Percentiles rank a stretch among this genome's conserved stretches.
phyloP scores from a whole-genome alignment of 2,797 vertebrate species.

The Orestias chungarensis region DNA sequence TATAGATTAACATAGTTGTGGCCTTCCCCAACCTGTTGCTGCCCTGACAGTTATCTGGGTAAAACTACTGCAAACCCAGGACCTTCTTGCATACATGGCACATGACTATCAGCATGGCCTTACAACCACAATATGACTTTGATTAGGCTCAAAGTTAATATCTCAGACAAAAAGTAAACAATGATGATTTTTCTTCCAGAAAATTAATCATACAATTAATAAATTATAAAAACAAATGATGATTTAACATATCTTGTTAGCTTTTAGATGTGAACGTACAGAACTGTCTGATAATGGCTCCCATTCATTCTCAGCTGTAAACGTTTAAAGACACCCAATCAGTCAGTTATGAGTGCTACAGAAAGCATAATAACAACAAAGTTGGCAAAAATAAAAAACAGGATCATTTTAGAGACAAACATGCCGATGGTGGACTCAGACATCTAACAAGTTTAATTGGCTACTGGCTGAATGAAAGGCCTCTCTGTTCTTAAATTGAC shows the following conservation, averaged over 20 bases:
- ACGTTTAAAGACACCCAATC: slow-evolving; percentile 28
- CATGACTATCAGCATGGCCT: background rate
- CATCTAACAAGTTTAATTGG: slow-evolving; percentile 3
- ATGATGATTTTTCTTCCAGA: background rate
- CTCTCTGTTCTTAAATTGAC: slow-evolving; percentile 21
- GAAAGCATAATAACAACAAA: slow-evolving; percentile 60
- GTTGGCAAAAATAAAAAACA: slow-evolving; percentile 37
- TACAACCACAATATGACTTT: background rate
- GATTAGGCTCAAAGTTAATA: background rate
- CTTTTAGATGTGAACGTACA: too few species aligned
- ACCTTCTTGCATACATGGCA: background rate
- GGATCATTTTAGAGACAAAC: slow-evolving; percentile 38
- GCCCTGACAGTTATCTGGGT: background rate
- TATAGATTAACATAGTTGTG: background rate
- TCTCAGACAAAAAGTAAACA: background rate
- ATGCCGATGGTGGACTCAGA: slow-evolving; percentile 10
- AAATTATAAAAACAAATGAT: too few species aligned
- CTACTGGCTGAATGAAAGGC: slow-evolving; percentile 43
- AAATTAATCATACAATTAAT: too few species aligned
- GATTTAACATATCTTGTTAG: too few species aligned
- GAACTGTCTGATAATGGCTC: slow-evolving; percentile 17
- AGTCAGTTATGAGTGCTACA: slow-evolving; percentile 49
- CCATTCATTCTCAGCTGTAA: slow-evolving; percentile 26
- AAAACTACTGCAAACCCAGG: too few species aligned
- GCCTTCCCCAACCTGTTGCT: background rate